phyloP scores from a whole-genome alignment of 1,140 invertebrate species.

The Lutraria rhynchaena region DNA sequence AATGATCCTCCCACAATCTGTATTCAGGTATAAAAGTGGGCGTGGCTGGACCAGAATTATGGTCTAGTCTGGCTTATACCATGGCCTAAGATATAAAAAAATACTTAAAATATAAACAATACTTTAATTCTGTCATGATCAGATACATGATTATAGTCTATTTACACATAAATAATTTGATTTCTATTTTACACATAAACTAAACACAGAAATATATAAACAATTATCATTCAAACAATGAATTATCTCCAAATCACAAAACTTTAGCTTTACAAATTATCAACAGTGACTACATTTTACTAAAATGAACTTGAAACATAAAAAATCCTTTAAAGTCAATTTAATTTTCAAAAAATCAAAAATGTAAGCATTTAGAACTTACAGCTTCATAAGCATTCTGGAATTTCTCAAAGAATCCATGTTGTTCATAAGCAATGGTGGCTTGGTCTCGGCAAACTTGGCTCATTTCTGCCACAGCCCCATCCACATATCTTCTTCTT shows the following conservation, averaged over 20 bases:
- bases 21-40: constrained; percentile 87
- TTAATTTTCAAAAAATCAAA: too few relatives aligned
- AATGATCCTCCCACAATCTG: constrained; percentile 95
- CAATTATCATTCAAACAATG: too few relatives aligned
- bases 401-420: constrained; percentile 97
- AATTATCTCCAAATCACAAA: too few relatives aligned
- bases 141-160: not conserved
- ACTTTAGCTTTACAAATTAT: too few relatives aligned
- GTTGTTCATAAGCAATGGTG: constrained; percentile 96
- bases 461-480: constrained; percentile 97
- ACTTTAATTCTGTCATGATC: too few relatives aligned
- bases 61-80: constrained; percentile 93
- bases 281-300: too few relatives aligned
- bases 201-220: too few relatives aligned
- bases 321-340: too few relatives aligned
- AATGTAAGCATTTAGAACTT: too few relatives aligned
- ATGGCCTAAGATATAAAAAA: constrained; percentile 85
- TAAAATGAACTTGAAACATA: too few relatives aligned
- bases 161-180: not conserved
- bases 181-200: constrained; percentile 1
- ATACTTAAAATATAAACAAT: too few relatives aligned
- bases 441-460: constrained; percentile 94
- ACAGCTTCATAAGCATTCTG: constrained; percentile 91
- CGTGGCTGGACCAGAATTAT: constrained; percentile 88
- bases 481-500: constrained; percentile 97